Base-by-base conservation (phyloP, 2,888 invertebrate species). In the Plagodis pulveraria region DNA sequence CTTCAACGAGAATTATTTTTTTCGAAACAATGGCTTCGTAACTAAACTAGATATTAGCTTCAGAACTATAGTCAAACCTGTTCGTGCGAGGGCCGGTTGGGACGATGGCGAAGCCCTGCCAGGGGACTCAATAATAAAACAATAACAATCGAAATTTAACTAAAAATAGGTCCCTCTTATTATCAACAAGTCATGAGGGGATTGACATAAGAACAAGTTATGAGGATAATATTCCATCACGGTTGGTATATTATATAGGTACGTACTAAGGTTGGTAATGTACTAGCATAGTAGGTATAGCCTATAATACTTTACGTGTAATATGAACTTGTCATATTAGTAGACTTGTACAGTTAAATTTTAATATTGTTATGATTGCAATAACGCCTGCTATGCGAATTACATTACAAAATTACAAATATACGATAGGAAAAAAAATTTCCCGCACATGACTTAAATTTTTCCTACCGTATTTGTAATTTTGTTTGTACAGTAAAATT, bases 51-150 rank as follows among this genome's bases (percentile, higher is more conserved):
- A 10, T 54, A 50, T 11, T 59, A 44, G n/a, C 50, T 41, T 47
- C 10, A 47, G 7, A 0, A 55, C 83, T 78, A 80, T 77, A 76
- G 82, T 78, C 79, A 88, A 89, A 90, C 90, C 89, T 79, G 89
- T 89, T 86, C 81, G 74, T 35, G 34, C 47, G 36, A 74, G 72
- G 72, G 74, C 70, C 73, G 70, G 71, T 62, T 61, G 62, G 66
- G 58, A 57, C 65, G 66, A 55, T 34, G 67, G 65, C 66, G 50
- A 57, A 61, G 59, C 73, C 69, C 70, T 72, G 67, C 61, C 63
- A 68, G 56, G 69, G 65, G 64, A 68, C 67, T 60, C 71, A 44
- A 70, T 70, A 68, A 74, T 71, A 71, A 76, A 72, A 73, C 74
- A 72, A 69, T 73, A 73, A 78, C 74, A 77, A 77, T 78, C 79